Conservation (phyloP, 2,888 invertebrate genomes). For the Sesia bembeciformis region DNA sequence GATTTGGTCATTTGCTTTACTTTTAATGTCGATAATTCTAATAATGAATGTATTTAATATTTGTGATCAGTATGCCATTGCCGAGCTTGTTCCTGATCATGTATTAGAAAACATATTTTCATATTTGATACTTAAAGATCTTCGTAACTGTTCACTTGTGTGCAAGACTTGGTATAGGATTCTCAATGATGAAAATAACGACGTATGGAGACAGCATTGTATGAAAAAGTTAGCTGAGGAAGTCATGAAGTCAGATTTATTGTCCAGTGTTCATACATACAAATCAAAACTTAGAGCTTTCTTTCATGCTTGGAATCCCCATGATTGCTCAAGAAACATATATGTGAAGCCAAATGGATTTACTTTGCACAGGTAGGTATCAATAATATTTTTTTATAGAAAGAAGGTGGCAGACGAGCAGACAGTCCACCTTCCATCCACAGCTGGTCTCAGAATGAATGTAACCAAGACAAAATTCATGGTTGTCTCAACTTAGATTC, state of each 20-base stretch:
- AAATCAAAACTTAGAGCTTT: conserved; percentile 95
- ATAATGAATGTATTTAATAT: no score
- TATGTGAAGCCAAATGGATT: conserved; percentile 98
- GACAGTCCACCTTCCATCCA: no score
- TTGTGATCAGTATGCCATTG: no score
- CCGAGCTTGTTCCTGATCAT: conserved; percentile 81
- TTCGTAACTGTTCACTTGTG: conserved; percentile 91
- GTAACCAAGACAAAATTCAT: no score
- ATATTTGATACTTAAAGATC: conserved; percentile 88
- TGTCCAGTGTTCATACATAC: conserved; percentile 90
- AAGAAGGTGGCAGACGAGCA: no score
- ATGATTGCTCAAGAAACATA: conserved; percentile 97
- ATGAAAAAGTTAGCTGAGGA: conserved; percentile 89
- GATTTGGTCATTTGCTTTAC: no score
- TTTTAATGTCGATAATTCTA: no score
- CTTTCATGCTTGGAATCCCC: conserved; percentile 97
- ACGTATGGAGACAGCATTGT: conserved; percentile 95
- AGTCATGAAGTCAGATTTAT: conserved; percentile 89
- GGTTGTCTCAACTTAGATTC: no score
- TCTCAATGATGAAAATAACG: conserved; percentile 93
- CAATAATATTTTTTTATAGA: not conserved
- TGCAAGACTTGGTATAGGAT: conserved; percentile 95
- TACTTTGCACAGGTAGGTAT: conserved; percentile 89
- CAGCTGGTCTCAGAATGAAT: no score
- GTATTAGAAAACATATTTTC: conserved; percentile 93